Evolutionary conservation across 2,888 invertebrate species (phyloP), one percentile per base, ranked within the genome.

Genomic region (Parnassius mnemosyne): DNA sequence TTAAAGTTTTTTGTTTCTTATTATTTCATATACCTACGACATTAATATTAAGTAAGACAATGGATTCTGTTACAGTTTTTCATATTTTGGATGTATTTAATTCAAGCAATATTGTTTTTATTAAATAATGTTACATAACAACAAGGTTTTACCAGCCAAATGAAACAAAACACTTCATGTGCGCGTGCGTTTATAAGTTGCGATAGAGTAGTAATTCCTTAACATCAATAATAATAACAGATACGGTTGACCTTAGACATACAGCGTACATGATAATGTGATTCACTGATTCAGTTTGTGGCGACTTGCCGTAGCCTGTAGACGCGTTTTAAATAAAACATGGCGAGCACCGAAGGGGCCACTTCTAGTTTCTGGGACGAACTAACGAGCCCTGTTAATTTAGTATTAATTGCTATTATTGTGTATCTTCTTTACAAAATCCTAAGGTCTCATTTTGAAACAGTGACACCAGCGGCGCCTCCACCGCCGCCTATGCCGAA

Each of bases 401-500:
- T 89, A 68, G 77, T 84, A 54, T 74, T 90, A 64, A 78, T 90
- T 63, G 79, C 79, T 52, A 75, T 89, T 56, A 90, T 90, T 68
- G 78, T 85, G 74, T 89, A 86, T 77, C 91, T 95, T 69, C 75
- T 94, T 42, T 94, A 94, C 80, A 94, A 94, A 81, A 94, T 95
- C 53, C 76, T 94, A 71, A 90, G 85, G 82, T 88, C 87, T 42
- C 87, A 89, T 75, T 89, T 87, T 67, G 87, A 87, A 68, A 76
- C 83, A 9, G 80, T 83, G 43, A 83, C 83, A 7, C 80, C 80
- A 10, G 64, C 68, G 13, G 71, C 84, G 3, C 87, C 92, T 20
- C 80, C 85, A 41, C 92, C 92, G 69, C 93, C 93, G 49, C 89
- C 92, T 46, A 77, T 98, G 69, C 96, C 97, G 1, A 97, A 96